Evolutionary conservation across 2,888 invertebrate species (phyloP), one percentile per base, ranked within the genome.

Genomic region (Matsumyia berberina): DNA sequence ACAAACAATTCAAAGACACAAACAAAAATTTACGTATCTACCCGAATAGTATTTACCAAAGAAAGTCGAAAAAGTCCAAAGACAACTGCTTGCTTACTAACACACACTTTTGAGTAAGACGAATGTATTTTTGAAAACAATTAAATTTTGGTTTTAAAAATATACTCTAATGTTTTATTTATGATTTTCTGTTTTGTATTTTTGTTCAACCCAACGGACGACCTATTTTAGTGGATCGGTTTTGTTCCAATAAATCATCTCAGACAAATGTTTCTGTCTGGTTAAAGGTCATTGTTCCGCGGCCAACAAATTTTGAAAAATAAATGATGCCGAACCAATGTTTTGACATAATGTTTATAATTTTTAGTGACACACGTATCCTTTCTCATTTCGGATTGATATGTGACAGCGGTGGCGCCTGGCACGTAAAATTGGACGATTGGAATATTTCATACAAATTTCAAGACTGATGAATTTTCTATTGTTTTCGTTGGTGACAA

Each of bases 61-160:
- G 7, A 60, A 49, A 60, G 37, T 49, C n/a, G n/a, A 46, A 57
- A 31, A 60, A 64, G 42, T 29, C 64, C 77, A 67, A 73, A 73
- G 73, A 73, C 79, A 79, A 57, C 62, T 82, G 53, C 66, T 82
- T 82, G 66, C 77, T 82, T 82, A 77, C 78, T 82, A 77, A 82
- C 77, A 77, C 70, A 72, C 33, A 58, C 60, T 31, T 24, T 72
- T 53, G 62, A 77, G 46, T 77, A 77, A 82, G 77, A 77, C 66
- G 64, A 82, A 82, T 77, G 69, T 76, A 66, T 82, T 66, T 77
- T 44, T 64, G 44, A 53, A 53, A 76, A 55, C 29, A 81, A 81
- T 70, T 70, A 77, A 81, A 62, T 5, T 62, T 60, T 57, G 76
- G 62, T 49, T 70, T 57, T 76, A 76, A 81, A 81, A 81, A 81